Evolutionary conservation across 92 coral and sea anemone genomes (phyloP).

Genomic region (Palythoa grandiflora): DNA sequence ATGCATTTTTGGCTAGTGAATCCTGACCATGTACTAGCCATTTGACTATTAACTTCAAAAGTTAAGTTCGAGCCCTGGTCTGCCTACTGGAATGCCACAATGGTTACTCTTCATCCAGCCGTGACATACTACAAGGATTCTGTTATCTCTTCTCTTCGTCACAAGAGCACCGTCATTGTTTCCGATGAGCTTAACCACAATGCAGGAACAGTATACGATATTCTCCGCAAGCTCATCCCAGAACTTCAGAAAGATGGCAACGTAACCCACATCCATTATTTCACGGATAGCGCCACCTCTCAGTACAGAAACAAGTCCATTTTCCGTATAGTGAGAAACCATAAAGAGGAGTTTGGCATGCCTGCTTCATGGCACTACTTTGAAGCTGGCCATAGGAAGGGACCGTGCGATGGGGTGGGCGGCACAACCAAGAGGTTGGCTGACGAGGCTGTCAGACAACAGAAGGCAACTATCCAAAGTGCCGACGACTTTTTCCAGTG

Average conservation of each 20-base stretch:
- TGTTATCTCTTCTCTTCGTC: conserved; percentile 3
- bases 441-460: conserved; percentile 60
- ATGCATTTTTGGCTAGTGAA: no score
- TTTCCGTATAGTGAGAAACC: conserved; percentile 40
- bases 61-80: no score
- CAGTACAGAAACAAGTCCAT: conserved; percentile 69
- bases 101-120: conserved; percentile 70
- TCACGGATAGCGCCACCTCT: conserved; percentile 66
- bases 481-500: conserved; percentile 59
- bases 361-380: conserved; percentile 62
- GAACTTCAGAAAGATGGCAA: conserved; percentile 6
- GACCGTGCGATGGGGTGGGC: conserved; percentile 67
- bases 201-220: conserved; percentile 50
- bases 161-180: conserved; percentile 60
- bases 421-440: conserved; percentile 62
- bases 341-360: conserved; percentile 48
- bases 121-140: conserved; percentile 50
- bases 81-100: conserved; percentile 68
- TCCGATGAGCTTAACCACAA: conserved; percentile 59
- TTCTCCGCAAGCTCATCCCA: conserved; percentile 49
- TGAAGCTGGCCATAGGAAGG: conserved; percentile 66
- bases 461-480: conserved; percentile 53
- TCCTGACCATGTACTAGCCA: no score
- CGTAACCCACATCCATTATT: conserved; percentile 54
- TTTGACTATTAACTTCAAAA: no score